Evolutionary conservation across 1,140 invertebrate species (phyloP).

Genomic region (Phenacoccus solenopsis): DNA sequence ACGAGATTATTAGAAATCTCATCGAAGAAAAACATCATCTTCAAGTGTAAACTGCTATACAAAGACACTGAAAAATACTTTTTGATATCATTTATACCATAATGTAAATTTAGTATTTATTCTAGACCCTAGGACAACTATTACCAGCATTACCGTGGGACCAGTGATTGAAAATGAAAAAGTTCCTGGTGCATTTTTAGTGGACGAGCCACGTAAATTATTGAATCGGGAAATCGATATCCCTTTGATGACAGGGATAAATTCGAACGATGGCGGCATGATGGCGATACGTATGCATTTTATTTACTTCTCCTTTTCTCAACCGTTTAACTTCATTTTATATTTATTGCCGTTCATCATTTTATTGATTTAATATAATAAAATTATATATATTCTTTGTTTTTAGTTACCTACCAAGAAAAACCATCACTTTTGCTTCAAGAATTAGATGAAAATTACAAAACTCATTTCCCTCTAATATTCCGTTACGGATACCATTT

Average conservation of each 20-base stretch:
- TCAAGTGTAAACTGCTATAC: too few relatives aligned
- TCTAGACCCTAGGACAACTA: too few relatives aligned
- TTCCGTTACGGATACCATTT: background rate
- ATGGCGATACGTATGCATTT: background rate
- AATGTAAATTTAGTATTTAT: too few relatives aligned
- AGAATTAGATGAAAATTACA: background rate
- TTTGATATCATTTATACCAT: too few relatives aligned
- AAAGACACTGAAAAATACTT: too few relatives aligned
- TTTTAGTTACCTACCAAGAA: background rate
- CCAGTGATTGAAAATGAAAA: background rate
- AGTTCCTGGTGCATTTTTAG: background rate
- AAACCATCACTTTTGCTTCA: background rate
- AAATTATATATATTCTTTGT: too few relatives aligned
- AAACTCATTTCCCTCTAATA: background rate
- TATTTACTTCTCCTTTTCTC: background rate
- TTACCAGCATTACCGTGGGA: too few relatives aligned
- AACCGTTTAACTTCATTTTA: background rate
- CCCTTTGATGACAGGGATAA: background rate
- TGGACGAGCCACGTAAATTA: slow-evolving; percentile 7
- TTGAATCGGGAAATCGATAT: slow-evolving; percentile 5
- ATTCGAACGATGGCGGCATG: slow-evolving; percentile 11
- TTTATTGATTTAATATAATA: too few relatives aligned
- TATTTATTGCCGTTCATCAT: background rate
- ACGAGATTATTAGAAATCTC: too few relatives aligned
- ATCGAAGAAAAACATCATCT: too few relatives aligned